phyloP scores from a whole-genome alignment of 1,140 invertebrate genomes.

The Pantala flavescens region DNA sequence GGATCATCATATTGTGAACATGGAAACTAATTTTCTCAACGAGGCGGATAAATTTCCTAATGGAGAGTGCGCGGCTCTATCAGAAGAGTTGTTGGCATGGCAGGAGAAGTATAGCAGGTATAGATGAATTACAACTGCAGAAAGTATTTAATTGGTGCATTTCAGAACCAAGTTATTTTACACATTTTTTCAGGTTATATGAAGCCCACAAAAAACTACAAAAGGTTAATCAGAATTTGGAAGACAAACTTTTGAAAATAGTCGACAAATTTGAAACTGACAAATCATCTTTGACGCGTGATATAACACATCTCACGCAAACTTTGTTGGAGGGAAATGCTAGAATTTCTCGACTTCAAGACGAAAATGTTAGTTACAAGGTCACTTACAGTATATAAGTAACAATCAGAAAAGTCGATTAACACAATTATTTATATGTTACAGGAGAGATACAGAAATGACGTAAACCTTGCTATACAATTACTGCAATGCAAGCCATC shows the following conservation, averaged over 20 bases:
- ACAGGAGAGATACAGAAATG: slow-evolving; percentile 87
- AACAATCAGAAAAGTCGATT: neutral
- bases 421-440: slow-evolving; percentile 30
- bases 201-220: slow-evolving; percentile 90
- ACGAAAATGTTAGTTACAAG: slow-evolving; percentile 73
- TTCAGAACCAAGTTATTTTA: neutral
- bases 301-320: slow-evolving; percentile 76
- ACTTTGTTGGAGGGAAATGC: slow-evolving; percentile 80
- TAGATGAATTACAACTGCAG: neutral
- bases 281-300: slow-evolving; percentile 73
- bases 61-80: slow-evolving; percentile 60
- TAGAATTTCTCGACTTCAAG: slow-evolving; percentile 71
- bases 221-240: slow-evolving; percentile 88
- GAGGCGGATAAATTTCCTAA: slow-evolving; percentile 64
- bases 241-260: slow-evolving; percentile 87
- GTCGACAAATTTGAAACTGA: slow-evolving; percentile 89
- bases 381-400: too few species aligned
- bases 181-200: slow-evolving; percentile 53
- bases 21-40: slow-evolving; percentile 75
- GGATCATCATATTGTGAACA: slow-evolving; percentile 69
- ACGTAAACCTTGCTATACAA: slow-evolving; percentile 89
- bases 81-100: slow-evolving; percentile 76
- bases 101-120: slow-evolving; percentile 85
- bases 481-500: slow-evolving; percentile 89
- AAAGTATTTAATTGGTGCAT: neutral